A percentile compares a stretch with the other conserved stretches of the same genome.
These are phyloP conservation scores for Drosophila pullipes DNA, from an alignment of 2,888 invertebrate species.

Conservation along the genomic window DNA sequence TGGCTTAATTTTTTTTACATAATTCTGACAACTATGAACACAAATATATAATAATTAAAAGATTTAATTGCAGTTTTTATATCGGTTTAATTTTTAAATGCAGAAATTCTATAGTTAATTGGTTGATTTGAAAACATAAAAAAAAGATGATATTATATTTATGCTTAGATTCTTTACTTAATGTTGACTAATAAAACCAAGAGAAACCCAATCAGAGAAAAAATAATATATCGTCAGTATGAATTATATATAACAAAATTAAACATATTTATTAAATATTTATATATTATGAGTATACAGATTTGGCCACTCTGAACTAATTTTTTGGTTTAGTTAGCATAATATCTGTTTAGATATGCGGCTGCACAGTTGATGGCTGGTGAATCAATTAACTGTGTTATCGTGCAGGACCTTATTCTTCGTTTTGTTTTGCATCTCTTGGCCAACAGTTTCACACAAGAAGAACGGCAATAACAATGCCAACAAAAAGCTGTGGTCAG, in stretches of 20 bases:
- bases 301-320: neutral
- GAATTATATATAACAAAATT: neutral
- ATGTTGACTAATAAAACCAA: neutral
- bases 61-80: too few species aligned
- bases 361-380: conserved; percentile 18
- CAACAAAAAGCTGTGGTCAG: conserved; percentile 54
- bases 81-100: neutral
- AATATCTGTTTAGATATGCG: conserved; percentile 26
- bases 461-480: conserved; percentile 15
- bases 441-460: conserved; percentile 14
- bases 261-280: neutral
- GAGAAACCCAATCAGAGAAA: neutral
- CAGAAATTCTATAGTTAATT: neutral
- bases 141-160: neutral
- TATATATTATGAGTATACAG: neutral
- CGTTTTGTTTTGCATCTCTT: neutral
- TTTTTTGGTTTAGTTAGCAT: neutral
- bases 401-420: conserved; percentile 1
- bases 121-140: neutral
- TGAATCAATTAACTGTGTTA: conserved; percentile 37
- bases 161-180: neutral
- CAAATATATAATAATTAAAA: too few species aligned
- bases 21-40: neutral
- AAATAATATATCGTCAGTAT: neutral
- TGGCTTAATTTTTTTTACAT: neutral